phyloP scores from a whole-genome alignment of 92 coral and sea anemone species.

The Pocillopora meandrina region DNA sequence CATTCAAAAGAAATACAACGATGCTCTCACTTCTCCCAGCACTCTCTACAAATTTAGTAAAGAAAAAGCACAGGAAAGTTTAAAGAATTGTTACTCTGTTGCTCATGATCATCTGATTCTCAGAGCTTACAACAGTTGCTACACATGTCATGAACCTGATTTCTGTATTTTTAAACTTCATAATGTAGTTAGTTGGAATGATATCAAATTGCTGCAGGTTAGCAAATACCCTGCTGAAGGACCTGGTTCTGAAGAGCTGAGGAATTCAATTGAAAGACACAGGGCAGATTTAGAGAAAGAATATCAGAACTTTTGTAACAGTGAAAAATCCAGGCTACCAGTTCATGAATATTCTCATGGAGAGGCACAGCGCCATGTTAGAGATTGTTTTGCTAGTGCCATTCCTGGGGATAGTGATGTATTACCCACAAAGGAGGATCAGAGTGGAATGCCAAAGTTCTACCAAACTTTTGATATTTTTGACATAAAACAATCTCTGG shows the following conservation, averaged over 20 bases:
- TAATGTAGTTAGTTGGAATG: neutral
- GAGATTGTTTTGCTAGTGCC: conserved; percentile 9
- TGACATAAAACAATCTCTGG: neutral
- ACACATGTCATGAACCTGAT: too few relatives aligned
- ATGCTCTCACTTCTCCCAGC: too few relatives aligned
- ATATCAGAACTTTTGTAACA: neutral
- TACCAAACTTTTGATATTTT: conserved; percentile 3
- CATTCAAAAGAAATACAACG: too few relatives aligned
- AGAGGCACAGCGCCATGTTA: conserved; percentile 8
- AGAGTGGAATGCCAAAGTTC: neutral
- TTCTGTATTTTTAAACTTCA: neutral
- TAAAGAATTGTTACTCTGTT: too few relatives aligned
- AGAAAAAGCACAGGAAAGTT: too few relatives aligned
- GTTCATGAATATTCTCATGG: neutral
- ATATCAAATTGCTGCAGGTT: neutral
- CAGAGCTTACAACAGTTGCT: too few relatives aligned
- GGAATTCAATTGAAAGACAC: neutral
- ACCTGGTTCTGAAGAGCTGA: conserved; percentile 13
- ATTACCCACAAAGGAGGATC: neutral
- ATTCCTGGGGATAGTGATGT: neutral
- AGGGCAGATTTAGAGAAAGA: neutral
- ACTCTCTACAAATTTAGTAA: too few relatives aligned
- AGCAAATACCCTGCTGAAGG: neutral
- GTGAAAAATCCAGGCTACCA: too few relatives aligned
- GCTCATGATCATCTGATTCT: too few relatives aligned